Base-by-base conservation (phyloP, 2,113 vertebrate genomes). In the Microcebus murinus region DNA sequence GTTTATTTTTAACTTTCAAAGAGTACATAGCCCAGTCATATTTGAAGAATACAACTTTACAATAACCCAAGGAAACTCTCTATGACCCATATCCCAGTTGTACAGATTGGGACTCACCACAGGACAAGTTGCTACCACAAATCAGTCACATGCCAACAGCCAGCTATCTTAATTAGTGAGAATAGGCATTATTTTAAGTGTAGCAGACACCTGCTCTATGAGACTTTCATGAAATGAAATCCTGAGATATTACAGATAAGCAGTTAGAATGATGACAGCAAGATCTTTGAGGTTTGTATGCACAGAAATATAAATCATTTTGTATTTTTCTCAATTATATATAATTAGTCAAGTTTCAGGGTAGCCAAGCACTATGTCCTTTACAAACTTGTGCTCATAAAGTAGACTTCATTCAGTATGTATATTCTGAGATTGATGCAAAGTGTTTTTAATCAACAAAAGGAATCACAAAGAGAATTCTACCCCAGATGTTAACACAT, bases 401-500 rank as follows among this genome's bases (percentile, higher is more conserved):
- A n/a, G 25, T 94, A n/a, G 36, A 63, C n/a, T 94, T 87, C 23
- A 74, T 94, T 87, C 23, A 74, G 14, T 79, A 52, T 73, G 7
- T 55, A 48, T 68, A 31, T 57, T 92, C 39, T 95, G 61, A 34
- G 14, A 55, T 81, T 88, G 59, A 61, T 79, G 29, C 10, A 42
- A 81, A 84, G 13, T 74, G 27, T 94, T 83, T 96, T 92, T 52
- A 67, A 27, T 76, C 18, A 92, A 82, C 48, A 52, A 71, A 94
- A 92, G 68, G 34, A 90, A 65, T 8, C 42, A 0, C 23, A 90
- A 82, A 76, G 29, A 87, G 20, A 79, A 84, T 91, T 94, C 8
- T 90, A 76, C 18, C 57, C 50, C 15, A 79, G 36, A 45, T 92
- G 14, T 90, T 92, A 90, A 65, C 17, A 90, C 4, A n/a, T 77